Base-by-base conservation (phyloP, 2,888 invertebrate species). In the Chymomyza procnemis region DNA sequence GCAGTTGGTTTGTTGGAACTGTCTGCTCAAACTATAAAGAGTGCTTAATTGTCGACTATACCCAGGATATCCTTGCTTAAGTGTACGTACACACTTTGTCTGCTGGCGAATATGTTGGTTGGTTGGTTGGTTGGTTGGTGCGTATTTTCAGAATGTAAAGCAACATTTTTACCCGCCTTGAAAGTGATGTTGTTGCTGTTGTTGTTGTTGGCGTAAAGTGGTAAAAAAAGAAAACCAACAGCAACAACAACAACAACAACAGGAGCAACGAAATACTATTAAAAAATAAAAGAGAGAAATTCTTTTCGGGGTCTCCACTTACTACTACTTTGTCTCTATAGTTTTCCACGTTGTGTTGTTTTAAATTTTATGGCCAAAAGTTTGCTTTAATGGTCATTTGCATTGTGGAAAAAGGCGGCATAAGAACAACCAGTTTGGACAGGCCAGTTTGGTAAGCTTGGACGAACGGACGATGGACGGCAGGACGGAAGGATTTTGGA, bases 301-400 rank as follows among this genome's bases (percentile, higher is more conserved):
- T 46, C n/a, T 58, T 57, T 64, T 18, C 61, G 48, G 34, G 30
- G 41, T 41, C 34, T 69, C 54, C 59, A 59, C 56, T 57, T 61
- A n/a, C 47, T 61, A n/a, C 47, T 48, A 47, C 59, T 60, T 60
- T 60, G 59, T 22, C 22, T 60, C 21, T 22, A 19, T 6, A 47
- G 16, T 47, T 48, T 46, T 65, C 55, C 69, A 66, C 52, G 71
- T 67, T 67, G 67, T 61, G 61, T 21, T 50, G 58, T 12, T 58
- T 48, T 64, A 61, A 72, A 69, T 69, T 72, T 72, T 72, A 69
- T 69, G 64, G 63, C 66, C 64, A 61, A 34, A 66, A 66, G 56
- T 69, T 66, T 67, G 63, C 47, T 64, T 66, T 57, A 59, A 57
- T 72, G 58, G 67, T 72, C 61, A 67, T 72, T 66, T 64, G 63